Evolutionary conservation across 2,113 vertebrate genomes (phyloP).

Genomic region (Bufo gargarizans): DNA sequence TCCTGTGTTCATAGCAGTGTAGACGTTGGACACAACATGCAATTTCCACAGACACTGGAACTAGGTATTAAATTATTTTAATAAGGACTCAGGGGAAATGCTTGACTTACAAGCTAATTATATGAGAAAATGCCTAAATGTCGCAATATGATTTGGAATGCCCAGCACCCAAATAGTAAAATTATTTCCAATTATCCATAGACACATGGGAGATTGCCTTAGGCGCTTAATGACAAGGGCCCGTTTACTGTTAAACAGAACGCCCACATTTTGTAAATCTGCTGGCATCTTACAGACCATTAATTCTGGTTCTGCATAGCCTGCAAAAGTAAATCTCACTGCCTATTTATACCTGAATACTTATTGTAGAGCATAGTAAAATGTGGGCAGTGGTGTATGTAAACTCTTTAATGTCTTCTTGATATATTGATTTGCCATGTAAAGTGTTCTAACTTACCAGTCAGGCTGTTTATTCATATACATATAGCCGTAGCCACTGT

Average conservation of each 20-base stretch:
- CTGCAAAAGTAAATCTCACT: constrained; percentile 25
- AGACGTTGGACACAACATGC: constrained; percentile 38
- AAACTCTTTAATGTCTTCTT: not conserved
- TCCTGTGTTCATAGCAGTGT: constrained; percentile 21
- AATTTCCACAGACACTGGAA: constrained; percentile 23
- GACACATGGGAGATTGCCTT: constrained; percentile 37
- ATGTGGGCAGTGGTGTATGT: not conserved
- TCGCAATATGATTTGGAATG: constrained; percentile 41
- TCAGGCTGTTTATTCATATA: too few species aligned
- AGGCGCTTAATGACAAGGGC: constrained; percentile 41
- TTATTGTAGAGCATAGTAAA: constrained; percentile 14
- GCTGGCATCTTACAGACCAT: constrained; percentile 42
- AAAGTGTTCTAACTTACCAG: not conserved
- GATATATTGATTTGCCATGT: not conserved
- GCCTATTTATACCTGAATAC: constrained; percentile 28
- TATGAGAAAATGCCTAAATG: constrained; percentile 37
- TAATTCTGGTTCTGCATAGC: constrained; percentile 39
- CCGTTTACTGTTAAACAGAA: constrained; percentile 43
- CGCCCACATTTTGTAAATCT: constrained; percentile 43
- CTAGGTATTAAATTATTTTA: constrained; percentile 32
- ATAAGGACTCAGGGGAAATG: constrained; percentile 35
- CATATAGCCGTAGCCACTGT: too few species aligned
- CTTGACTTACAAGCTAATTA: constrained; percentile 41
- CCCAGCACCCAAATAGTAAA: constrained; percentile 47
- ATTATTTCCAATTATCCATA: constrained; percentile 45